Conservation (phyloP, 2,113 vertebrate genomes). For the Serilophus lunatus region DNA sequence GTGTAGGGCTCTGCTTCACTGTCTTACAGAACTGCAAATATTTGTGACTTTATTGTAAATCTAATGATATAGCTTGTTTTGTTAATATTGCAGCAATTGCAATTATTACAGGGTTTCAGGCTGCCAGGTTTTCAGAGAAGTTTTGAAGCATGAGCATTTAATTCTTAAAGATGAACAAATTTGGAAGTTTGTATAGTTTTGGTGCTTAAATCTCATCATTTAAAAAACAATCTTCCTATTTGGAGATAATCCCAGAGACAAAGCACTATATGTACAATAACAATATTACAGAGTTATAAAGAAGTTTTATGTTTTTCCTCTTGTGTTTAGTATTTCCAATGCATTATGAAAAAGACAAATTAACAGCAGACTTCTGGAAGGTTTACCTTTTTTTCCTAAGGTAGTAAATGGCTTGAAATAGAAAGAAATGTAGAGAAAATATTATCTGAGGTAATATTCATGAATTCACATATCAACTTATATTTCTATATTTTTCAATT, state of each 20-base stretch:
- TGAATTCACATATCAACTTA: background rate
- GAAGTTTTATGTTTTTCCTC: background rate
- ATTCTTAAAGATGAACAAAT: background rate
- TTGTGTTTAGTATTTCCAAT: background rate
- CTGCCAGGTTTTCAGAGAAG: background rate
- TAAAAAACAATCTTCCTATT: background rate
- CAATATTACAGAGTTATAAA: background rate
- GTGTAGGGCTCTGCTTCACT: rapidly evolving
- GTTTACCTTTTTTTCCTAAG: background rate
- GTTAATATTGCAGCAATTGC: background rate
- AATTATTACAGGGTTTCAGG: background rate
- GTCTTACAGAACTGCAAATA: background rate
- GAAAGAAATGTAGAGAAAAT: background rate
- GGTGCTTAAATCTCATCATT: background rate
- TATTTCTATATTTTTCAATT: background rate
- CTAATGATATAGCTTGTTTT: background rate
- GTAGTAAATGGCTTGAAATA: background rate
- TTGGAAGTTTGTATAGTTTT: background rate
- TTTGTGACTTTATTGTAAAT: background rate
- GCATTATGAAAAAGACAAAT: background rate
- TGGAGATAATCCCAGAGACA: background rate
- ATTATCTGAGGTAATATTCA: background rate
- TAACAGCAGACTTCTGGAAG: background rate
- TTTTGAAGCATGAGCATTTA: background rate
- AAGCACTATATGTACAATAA: background rate